phyloP scores from a whole-genome alignment of 2,797 vertebrate genomes.

The Stomatorhinus walkeri region DNA sequence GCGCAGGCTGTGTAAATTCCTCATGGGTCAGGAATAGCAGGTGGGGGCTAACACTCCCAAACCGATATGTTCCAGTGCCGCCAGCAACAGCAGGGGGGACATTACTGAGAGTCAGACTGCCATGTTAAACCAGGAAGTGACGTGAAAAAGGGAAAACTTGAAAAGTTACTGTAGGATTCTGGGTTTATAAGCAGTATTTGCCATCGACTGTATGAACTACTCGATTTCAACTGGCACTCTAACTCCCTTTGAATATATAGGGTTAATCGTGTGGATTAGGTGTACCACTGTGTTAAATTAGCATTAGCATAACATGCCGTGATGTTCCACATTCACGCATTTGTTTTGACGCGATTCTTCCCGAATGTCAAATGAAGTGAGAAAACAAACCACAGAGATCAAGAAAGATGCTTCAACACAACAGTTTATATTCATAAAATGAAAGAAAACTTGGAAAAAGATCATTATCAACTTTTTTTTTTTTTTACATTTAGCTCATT shows the following conservation, averaged over 20 bases:
- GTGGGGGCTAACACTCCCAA: constrained; percentile 26
- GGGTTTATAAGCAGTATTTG: not conserved
- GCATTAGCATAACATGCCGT: not conserved
- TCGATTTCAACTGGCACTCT: not conserved
- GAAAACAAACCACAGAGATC: not conserved
- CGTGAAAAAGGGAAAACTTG: constrained; percentile 13
- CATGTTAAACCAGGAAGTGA: not conserved
- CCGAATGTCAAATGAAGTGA: not conserved
- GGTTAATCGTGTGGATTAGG: not conserved
- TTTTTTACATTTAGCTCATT: constrained; percentile 27
- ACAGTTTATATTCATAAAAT: constrained; percentile 56
- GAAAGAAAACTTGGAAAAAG: constrained; percentile 45
- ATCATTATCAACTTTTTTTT: constrained; percentile 30
- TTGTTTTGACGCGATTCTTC: not conserved
- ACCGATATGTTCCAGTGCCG: constrained; percentile 20
- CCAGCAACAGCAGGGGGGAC: constrained; percentile 22
- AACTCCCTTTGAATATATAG: not conserved
- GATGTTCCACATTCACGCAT: not conserved
- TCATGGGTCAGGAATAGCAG: constrained; percentile 51
- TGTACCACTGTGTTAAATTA: not conserved
- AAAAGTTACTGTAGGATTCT: not conserved
- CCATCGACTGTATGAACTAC: not conserved
- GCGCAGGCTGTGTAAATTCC: constrained; percentile 47
- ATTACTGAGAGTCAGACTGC: constrained; percentile 11
- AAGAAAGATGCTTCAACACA: constrained; percentile 37